Conservation (phyloP, 2,888 invertebrate genomes). For the Epirrita christyi region DNA sequence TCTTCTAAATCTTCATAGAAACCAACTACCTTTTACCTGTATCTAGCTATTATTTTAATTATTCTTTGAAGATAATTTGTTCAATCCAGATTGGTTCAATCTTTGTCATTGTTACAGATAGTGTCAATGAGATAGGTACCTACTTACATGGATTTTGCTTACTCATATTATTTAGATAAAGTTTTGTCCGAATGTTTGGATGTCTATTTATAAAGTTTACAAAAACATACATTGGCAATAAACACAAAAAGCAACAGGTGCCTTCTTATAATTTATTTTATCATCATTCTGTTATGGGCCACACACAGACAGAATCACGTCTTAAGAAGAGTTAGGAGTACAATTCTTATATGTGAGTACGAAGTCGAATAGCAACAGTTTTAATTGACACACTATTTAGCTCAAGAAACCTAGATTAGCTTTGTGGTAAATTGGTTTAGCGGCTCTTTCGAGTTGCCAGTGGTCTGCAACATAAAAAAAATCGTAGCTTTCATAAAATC, state of each 20-base stretch:
- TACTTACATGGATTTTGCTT: not conserved
- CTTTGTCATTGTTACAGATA: not conserved
- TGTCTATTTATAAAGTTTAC: slow-evolving; percentile 17
- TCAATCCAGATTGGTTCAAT: no score
- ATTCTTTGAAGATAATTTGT: no score
- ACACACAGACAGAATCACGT: not conserved
- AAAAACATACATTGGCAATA: slow-evolving; percentile 25
- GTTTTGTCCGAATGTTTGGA: not conserved
- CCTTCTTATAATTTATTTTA: slow-evolving; percentile 29
- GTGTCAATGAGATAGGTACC: not conserved
- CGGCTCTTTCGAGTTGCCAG: no score
- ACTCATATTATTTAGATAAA: not conserved
- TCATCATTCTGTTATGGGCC: slow-evolving; percentile 31
- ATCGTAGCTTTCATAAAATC: no score
- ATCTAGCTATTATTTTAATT: no score
- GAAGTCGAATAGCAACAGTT: no score
- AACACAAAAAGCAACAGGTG: slow-evolving; percentile 33
- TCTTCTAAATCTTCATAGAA: slow-evolving; percentile 8
- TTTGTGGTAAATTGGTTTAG: no score
- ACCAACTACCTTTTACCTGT: not conserved
- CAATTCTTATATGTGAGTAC: no score
- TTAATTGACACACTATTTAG: no score
- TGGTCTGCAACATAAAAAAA: no score
- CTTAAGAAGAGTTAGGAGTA: not conserved
- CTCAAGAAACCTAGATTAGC: no score